Conservation (phyloP, 2,113 vertebrate genomes). For the Prunella himalayana region DNA sequence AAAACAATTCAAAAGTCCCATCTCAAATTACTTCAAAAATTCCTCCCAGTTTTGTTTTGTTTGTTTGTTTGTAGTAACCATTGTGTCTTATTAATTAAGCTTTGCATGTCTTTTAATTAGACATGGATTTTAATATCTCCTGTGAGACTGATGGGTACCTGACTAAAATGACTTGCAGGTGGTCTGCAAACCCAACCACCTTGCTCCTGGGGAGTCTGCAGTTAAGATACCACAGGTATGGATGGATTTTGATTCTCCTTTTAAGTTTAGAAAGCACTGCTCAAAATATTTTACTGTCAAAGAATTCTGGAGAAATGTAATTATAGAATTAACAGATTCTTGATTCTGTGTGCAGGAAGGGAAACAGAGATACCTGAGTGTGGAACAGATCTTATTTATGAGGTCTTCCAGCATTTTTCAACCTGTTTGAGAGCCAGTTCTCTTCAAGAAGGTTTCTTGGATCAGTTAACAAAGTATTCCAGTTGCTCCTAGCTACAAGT, state of each 20-base stretch:
- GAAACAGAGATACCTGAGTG: neutral
- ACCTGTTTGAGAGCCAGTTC: neutral
- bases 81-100: neutral
- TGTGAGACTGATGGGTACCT: slow-evolving; percentile 85
- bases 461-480: neutral
- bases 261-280: neutral
- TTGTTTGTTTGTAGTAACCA: neutral
- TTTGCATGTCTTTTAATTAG: slow-evolving; percentile 68
- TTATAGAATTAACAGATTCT: neutral
- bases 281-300: neutral
- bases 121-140: slow-evolving; percentile 79
- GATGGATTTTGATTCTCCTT: neutral
- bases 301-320: neutral
- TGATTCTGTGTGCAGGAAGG: neutral
- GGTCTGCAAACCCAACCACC: slow-evolving; percentile 68
- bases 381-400: neutral
- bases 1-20: neutral
- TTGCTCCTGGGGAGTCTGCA: slow-evolving; percentile 61
- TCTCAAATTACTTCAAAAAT: neutral
- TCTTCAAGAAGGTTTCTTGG: neutral
- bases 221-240: slow-evolving; percentile 76
- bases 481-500: neutral
- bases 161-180: slow-evolving; percentile 86
- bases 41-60: neutral
- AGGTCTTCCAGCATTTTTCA: neutral